Percentiles rank a stretch among this genome's conserved stretches.
Conservation (phyloP, 2,888 invertebrate species). For the Odontocolon sp. region DNA sequence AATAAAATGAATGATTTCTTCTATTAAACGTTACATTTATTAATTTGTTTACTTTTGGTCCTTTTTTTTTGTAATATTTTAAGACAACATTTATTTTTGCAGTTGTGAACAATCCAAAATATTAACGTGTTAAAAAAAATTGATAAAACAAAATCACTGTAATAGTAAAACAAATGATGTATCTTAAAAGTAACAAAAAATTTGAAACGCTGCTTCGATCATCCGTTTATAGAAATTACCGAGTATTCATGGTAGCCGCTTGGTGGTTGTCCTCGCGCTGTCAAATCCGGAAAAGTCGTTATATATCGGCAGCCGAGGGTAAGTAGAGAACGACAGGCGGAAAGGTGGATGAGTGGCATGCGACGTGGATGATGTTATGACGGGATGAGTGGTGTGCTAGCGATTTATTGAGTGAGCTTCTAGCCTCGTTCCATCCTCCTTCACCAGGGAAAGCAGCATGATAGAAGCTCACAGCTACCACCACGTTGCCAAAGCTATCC, state of each 20-base stretch:
- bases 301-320: conserved; percentile 4
- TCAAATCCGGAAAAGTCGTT: conserved; percentile 12
- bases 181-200: too few relatives aligned
- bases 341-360: conserved; percentile 65
- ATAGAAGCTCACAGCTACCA: conserved; percentile 34
- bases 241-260: not conserved
- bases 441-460: conserved; percentile 2
- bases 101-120: too few relatives aligned
- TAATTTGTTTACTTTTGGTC: too few relatives aligned
- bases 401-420: conserved; percentile 73
- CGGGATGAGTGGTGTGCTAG: conserved; percentile 66
- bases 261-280: not conserved
- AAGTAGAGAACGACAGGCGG: conserved; percentile 31
- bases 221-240: not conserved
- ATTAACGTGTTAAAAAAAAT: too few relatives aligned
- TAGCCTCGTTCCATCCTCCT: conserved; percentile 47
- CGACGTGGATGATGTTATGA: conserved; percentile 70
- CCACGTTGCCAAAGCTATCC: conserved; percentile 2
- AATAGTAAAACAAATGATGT: too few relatives aligned
- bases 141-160: too few relatives aligned
- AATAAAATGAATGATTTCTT: too few relatives aligned
- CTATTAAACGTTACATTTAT: too few relatives aligned
- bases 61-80: too few relatives aligned
- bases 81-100: too few relatives aligned
- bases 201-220: too few relatives aligned